Conservation (phyloP, 2,888 invertebrate species). For the Quadroppia sp. region DNA sequence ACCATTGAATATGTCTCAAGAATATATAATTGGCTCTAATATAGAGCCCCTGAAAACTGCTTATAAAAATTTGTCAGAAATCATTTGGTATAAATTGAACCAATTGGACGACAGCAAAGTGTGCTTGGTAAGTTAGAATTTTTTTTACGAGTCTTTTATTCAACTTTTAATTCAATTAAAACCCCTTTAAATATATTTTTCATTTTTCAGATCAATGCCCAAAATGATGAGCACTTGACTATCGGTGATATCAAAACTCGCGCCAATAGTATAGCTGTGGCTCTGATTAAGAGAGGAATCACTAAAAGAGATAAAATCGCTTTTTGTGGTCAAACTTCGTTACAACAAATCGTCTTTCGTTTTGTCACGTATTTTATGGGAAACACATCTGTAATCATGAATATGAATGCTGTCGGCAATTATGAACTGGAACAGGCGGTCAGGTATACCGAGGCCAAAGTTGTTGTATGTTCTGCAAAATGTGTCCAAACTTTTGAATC, state of each 20-base stretch:
- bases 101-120: too few relatives aligned
- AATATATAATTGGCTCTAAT: too few relatives aligned
- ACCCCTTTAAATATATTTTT: too few relatives aligned
- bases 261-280: constrained; percentile 10
- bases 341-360: constrained; percentile 23
- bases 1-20: too few relatives aligned
- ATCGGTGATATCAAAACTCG: background rate
- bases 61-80: too few relatives aligned
- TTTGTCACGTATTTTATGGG: constrained; percentile 26
- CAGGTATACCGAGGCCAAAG: background rate
- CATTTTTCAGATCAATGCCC: constrained; percentile 2
- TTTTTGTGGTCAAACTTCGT: constrained; percentile 21
- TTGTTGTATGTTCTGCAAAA: background rate
- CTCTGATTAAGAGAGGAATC: constrained; percentile 31
- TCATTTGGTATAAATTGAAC: too few relatives aligned
- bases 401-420: background rate
- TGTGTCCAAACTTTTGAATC: background rate
- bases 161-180: too few relatives aligned
- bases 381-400: background rate
- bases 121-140: too few relatives aligned
- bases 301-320: constrained; percentile 12
- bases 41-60: too few relatives aligned
- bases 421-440: background rate
- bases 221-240: background rate
- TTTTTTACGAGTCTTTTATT: too few relatives aligned